Conservation (phyloP, 2,888 invertebrate species). For the Hyalella azteca region DNA sequence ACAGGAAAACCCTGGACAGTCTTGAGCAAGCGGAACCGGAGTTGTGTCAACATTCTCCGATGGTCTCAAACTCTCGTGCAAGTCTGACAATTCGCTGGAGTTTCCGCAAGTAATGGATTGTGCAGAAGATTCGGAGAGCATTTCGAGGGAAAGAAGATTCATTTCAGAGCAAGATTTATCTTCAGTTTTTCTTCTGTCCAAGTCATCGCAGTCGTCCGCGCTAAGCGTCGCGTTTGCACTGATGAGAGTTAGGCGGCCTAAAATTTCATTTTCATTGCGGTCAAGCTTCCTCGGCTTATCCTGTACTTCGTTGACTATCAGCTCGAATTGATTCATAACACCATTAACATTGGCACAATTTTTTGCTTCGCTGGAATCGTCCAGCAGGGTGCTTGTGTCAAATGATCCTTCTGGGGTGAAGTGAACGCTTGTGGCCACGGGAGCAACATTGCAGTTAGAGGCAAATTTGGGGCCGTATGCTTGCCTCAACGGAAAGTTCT, state of each 20-base stretch:
- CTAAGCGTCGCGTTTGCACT: conserved; percentile 4
- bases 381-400: conserved; percentile 9
- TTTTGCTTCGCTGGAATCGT: background rate
- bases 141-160: background rate
- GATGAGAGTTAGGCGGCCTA: background rate
- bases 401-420: conserved; percentile 8
- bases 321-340: conserved; percentile 10
- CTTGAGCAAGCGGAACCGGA: background rate
- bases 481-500: no score
- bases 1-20: background rate
- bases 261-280: conserved; percentile 1
- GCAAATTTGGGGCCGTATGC: background rate
- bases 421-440: conserved; percentile 7
- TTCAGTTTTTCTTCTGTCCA: conserved; percentile 20
- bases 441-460: background rate
- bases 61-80: background rate
- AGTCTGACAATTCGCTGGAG: background rate
- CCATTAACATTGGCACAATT: background rate
- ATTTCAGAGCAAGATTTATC: background rate
- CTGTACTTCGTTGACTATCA: background rate
- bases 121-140: conserved; percentile 1
- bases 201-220: background rate
- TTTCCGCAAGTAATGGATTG: background rate
- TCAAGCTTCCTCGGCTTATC: background rate
- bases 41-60: background rate